Conservation (phyloP, 2,113 vertebrate genomes). For the Platanista minor region DNA sequence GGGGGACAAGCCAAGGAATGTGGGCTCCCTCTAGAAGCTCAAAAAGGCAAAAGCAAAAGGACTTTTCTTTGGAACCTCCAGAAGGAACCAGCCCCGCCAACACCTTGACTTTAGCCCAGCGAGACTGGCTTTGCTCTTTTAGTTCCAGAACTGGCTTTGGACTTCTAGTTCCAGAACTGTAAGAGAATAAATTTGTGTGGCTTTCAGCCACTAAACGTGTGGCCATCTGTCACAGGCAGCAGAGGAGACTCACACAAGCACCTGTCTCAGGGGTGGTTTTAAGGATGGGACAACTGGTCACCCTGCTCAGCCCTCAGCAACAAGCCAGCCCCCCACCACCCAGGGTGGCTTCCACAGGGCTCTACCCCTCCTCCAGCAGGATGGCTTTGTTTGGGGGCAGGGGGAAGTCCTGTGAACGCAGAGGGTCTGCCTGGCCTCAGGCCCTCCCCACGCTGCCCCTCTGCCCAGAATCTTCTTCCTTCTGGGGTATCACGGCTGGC, state of each 20-base stretch:
- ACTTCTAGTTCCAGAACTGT: not conserved
- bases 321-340: not conserved
- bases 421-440: too few relatives aligned
- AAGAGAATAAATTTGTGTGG: not conserved
- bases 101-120: not conserved
- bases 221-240: fast-evolving
- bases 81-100: not conserved
- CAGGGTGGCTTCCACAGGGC: fast-evolving
- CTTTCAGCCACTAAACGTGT: not conserved
- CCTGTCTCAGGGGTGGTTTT: fast-evolving
- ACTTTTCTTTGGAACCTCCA: not conserved
- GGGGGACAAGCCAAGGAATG: not conserved
- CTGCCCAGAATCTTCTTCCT: not conserved
- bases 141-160: not conserved
- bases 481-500: not conserved
- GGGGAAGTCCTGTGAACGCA: not conserved
- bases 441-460: not conserved
- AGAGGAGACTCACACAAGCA: not conserved
- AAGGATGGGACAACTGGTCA: not conserved
- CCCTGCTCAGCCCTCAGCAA: not conserved
- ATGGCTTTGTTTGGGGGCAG: not conserved
- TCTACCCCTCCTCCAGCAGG: not conserved
- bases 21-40: not conserved
- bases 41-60: not conserved
- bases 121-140: not conserved